Percentiles rank a stretch among this genome's conserved stretches.
Evolutionary conservation across 2,113 vertebrate genomes (phyloP).

Genomic region (Pelecanus crispus): DNA sequence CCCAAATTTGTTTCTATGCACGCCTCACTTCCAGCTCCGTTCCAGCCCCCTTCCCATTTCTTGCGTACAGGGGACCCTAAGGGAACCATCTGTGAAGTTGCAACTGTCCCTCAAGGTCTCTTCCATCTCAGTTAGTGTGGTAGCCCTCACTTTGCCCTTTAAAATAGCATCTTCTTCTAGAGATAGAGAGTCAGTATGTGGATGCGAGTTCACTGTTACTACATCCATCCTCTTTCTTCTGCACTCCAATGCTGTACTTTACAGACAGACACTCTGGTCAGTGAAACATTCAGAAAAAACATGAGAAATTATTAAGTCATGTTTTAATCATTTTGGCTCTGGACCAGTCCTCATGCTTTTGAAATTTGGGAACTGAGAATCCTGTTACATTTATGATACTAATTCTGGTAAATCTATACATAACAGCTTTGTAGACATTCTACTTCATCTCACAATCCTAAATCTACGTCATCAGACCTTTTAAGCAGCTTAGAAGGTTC

Average conservation of each 20-base stretch:
- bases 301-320: background rate
- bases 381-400: background rate
- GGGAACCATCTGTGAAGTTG: background rate
- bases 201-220: background rate
- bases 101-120: background rate
- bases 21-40: background rate
- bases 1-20: background rate
- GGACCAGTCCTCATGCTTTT: background rate
- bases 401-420: background rate
- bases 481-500: background rate
- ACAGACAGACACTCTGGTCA: background rate
- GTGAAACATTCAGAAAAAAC: background rate
- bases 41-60: background rate
- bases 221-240: background rate
- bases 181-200: background rate
- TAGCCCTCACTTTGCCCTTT: background rate
- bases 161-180: background rate
- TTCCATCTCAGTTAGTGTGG: too few species aligned
- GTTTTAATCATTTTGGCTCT: background rate
- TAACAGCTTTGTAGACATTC: background rate
- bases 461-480: background rate
- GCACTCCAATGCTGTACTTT: background rate
- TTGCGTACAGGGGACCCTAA: accelerated
- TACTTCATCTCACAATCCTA: background rate
- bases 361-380: background rate